Evolutionary conservation across 2,113 vertebrate genomes (phyloP).

Genomic region (Dascyllus trimaculatus): DNA sequence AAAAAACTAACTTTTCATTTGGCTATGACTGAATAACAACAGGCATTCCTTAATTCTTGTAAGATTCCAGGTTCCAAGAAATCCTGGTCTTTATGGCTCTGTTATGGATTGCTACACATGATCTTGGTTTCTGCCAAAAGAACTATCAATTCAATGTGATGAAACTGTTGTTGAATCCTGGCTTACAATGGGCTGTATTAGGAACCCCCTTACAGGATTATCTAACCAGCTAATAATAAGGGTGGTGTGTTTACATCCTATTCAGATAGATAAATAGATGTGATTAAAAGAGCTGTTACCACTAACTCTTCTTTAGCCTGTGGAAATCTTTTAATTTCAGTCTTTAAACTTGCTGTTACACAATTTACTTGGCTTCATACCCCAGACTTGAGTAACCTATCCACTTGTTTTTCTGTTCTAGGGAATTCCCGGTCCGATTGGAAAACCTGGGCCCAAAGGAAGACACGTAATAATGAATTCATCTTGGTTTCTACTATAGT

Average conservation of each 20-base stretch:
- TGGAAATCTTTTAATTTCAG: not conserved
- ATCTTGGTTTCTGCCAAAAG: not conserved
- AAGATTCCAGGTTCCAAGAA: slow-evolving; percentile 7
- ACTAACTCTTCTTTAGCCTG: not conserved
- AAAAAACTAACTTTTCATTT: slow-evolving; percentile 1
- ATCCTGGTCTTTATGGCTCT: slow-evolving; percentile 2
- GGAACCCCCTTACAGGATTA: not conserved
- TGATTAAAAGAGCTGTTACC: not conserved
- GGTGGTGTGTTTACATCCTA: not conserved
- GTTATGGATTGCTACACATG: not conserved
- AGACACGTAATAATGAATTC: slow-evolving; percentile 86
- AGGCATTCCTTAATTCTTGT: slow-evolving; percentile 1
- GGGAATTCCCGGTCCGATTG: slow-evolving; percentile 90
- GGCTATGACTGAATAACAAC: not conserved
- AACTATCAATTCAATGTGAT: not conserved
- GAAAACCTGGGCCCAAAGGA: slow-evolving; percentile 93
- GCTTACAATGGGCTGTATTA: not conserved
- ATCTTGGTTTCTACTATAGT: slow-evolving; percentile 9
- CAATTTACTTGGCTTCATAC: not conserved
- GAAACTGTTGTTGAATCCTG: slow-evolving; percentile 1
- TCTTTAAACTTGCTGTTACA: not conserved
- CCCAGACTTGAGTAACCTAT: not conserved
- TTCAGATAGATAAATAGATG: not conserved
- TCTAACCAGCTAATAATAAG: slow-evolving; percentile 4
- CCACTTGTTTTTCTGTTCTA: slow-evolving; percentile 71